phyloP scores from a whole-genome alignment of 1,140 invertebrate genomes.

The Microvelia longipes region DNA sequence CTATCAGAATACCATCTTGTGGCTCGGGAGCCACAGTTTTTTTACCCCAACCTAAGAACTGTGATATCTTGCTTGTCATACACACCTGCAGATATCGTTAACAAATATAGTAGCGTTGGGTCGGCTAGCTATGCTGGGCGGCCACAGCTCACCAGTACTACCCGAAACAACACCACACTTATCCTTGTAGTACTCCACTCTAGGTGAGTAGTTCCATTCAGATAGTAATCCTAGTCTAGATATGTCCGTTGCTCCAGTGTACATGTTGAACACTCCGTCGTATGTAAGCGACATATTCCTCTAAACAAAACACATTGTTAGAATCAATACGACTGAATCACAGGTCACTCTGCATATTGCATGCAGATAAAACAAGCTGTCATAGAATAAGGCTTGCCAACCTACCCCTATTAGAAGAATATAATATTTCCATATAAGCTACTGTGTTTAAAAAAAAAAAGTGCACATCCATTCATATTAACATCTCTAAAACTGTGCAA shows the following conservation, averaged over 20 bases:
- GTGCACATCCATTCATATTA: too few relatives aligned
- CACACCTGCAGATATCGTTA: slow-evolving; percentile 47
- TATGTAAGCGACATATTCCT: slow-evolving; percentile 52
- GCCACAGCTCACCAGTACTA: slow-evolving; percentile 62
- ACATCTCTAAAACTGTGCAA: too few relatives aligned
- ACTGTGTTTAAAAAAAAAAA: too few relatives aligned
- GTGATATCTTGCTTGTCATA: neutral
- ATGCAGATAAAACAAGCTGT: too few relatives aligned
- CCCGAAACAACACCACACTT: slow-evolving; percentile 43
- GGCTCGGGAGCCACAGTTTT: too few relatives aligned
- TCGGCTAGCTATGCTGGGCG: slow-evolving; percentile 38
- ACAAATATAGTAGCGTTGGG: slow-evolving; percentile 41
- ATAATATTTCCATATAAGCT: too few relatives aligned
- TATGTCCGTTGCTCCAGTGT: slow-evolving; percentile 44
- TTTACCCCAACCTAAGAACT: too few relatives aligned
- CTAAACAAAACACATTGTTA: slow-evolving; percentile 28
- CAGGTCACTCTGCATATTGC: too few relatives aligned
- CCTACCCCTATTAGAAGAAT: too few relatives aligned
- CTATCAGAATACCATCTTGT: too few relatives aligned
- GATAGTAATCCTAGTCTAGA: slow-evolving; percentile 44
- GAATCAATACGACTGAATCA: too few relatives aligned
- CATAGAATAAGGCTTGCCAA: too few relatives aligned
- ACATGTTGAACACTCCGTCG: slow-evolving; percentile 57
- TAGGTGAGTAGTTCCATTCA: slow-evolving; percentile 50
- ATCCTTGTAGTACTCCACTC: slow-evolving; percentile 41